phyloP scores from a whole-genome alignment of 2,888 invertebrate genomes.

The Heliconius cydno region DNA sequence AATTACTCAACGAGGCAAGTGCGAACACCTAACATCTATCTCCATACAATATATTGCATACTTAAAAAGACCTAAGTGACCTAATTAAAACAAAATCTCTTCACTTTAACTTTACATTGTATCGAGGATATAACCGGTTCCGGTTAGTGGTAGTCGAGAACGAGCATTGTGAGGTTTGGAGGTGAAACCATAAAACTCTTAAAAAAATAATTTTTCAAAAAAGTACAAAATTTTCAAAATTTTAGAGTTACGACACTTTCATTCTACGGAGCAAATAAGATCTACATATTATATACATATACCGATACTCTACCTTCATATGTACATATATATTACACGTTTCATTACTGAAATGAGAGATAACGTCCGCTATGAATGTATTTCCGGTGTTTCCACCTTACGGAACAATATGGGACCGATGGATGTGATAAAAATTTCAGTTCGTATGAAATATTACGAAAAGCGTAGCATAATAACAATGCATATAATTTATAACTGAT shows the following conservation, averaged over 20 bases:
- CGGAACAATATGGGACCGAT: constrained; percentile 33
- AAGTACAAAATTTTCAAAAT: too few relatives aligned
- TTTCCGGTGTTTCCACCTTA: constrained; percentile 34
- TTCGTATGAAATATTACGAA: constrained; percentile 14
- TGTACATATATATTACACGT: constrained; percentile 10
- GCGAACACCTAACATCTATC: background rate
- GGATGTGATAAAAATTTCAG: constrained; percentile 17
- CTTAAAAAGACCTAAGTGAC: background rate
- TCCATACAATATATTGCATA: background rate
- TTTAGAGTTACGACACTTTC: background rate
- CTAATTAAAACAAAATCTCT: background rate
- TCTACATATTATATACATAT: background rate
- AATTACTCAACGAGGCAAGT: constrained; percentile 17
- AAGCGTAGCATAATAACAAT: background rate
- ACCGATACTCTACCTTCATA: background rate
- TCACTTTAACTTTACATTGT: background rate
- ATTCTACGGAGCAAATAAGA: background rate
- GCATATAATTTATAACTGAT: background rate
- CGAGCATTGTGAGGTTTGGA: too few relatives aligned
- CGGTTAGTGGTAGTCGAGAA: too few relatives aligned
- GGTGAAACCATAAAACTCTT: too few relatives aligned
- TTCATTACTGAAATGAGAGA: constrained; percentile 32
- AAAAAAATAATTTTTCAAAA: too few relatives aligned
- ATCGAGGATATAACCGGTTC: background rate
- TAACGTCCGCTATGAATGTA: constrained; percentile 30